Evolutionary conservation across 2,888 invertebrate species (phyloP).

Genomic region (Kuschelorhynchus macadamiae): DNA sequence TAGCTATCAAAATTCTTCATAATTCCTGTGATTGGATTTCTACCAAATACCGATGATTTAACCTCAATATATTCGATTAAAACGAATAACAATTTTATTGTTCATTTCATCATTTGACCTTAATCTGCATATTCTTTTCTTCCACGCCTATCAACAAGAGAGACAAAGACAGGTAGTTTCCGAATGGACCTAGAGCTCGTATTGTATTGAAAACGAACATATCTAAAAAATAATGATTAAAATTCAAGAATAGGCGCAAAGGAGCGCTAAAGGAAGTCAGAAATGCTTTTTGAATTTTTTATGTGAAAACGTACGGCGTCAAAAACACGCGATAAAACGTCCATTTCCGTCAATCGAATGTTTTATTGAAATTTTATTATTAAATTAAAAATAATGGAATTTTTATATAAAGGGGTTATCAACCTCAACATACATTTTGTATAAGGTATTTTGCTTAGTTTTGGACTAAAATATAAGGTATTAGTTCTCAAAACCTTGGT

Average conservation of each 20-base stretch:
- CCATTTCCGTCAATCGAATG: conserved; percentile 48
- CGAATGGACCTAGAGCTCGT: too few relatives aligned
- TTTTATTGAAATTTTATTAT: conserved; percentile 47
- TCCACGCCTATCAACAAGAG: background rate
- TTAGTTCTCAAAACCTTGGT: too few relatives aligned
- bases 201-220: conserved; percentile 25
- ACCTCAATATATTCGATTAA: conserved; percentile 45
- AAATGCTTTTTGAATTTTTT: conserved; percentile 47
- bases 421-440: too few relatives aligned
- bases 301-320: conserved; percentile 47
- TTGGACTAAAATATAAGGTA: too few relatives aligned
- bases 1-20: conserved; percentile 43
- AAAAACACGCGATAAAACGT: conserved; percentile 47
- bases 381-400: conserved; percentile 28
- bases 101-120: background rate
- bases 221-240: conserved; percentile 36
- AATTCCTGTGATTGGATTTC: conserved; percentile 42
- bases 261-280: conserved; percentile 46
- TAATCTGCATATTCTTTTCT: background rate
- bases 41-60: conserved; percentile 49
- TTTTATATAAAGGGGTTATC: conserved; percentile 11
- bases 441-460: too few relatives aligned
- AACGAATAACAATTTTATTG: conserved; percentile 15
- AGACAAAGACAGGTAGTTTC: background rate
- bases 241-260: conserved; percentile 40